Evolutionary conservation across 2,113 vertebrate species (phyloP).

Genomic region (Procavia capensis): DNA sequence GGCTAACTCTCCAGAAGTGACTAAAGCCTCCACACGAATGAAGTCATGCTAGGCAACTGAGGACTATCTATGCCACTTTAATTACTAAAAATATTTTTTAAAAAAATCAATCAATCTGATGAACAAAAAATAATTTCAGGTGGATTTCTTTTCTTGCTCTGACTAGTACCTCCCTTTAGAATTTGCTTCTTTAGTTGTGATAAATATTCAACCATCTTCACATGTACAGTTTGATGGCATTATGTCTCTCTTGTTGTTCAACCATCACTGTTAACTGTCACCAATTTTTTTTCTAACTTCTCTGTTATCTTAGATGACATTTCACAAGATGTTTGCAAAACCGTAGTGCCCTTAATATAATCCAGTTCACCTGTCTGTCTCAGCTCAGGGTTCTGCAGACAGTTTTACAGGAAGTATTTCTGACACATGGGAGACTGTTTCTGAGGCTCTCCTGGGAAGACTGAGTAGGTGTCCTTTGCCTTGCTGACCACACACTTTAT

Average conservation of each 20-base stretch:
- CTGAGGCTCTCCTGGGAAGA: not conserved
- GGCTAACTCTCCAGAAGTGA: not conserved
- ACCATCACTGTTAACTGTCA: not conserved
- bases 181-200: not conserved
- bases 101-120: not conserved
- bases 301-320: not conserved
- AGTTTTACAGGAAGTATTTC: not conserved
- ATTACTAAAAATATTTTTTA: conserved; percentile 36
- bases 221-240: not conserved
- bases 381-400: not conserved
- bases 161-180: not conserved
- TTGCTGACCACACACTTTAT: not conserved
- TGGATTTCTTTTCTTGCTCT: not conserved
- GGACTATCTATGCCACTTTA: not conserved
- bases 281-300: not conserved
- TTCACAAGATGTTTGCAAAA: not conserved
- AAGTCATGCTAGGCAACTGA: not conserved
- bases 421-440: not conserved
- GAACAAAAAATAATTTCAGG: not conserved
- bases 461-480: not conserved
- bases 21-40: not conserved
- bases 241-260: not conserved
- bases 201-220: not conserved
- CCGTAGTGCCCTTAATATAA: not conserved
- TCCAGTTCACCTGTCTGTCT: not conserved